A percentile compares a stretch with the other conserved stretches of the same genome.
Conservation (phyloP, 2,888 invertebrate species). For the Agriopis marginaria region DNA sequence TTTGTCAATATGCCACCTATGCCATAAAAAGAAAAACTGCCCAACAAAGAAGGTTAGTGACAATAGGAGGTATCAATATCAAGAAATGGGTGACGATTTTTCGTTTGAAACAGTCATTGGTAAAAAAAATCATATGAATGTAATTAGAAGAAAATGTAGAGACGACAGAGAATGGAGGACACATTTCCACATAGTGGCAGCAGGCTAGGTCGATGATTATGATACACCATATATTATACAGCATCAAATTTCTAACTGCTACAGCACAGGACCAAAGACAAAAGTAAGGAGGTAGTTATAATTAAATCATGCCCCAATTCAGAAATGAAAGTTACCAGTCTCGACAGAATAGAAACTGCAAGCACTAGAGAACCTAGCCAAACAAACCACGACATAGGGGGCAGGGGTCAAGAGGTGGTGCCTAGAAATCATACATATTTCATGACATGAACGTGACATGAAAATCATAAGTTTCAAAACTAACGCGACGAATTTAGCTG, state of each 20-base stretch:
- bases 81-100: too few relatives aligned
- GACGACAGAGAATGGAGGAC: background rate
- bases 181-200: too few relatives aligned
- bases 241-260: background rate
- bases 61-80: too few relatives aligned
- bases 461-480: conserved; percentile 11
- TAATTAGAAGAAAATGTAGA: background rate
- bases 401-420: conserved; percentile 29
- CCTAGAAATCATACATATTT: conserved; percentile 29
- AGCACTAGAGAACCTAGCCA: conserved; percentile 17
- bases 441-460: conserved; percentile 22
- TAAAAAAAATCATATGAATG: background rate
- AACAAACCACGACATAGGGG: conserved; percentile 23
- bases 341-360: conserved; percentile 21
- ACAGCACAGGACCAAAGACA: background rate
- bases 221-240: background rate
- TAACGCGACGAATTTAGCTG: background rate
- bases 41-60: too few relatives aligned
- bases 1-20: too few relatives aligned
- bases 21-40: too few relatives aligned
- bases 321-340: conserved; percentile 22
- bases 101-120: too few relatives aligned
- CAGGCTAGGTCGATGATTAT: background rate
- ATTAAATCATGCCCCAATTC: conserved; percentile 17
- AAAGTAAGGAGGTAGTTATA: conserved; percentile 1